phyloP scores from a whole-genome alignment of 2,888 invertebrate genomes.

The Tryphoninae sp. region DNA sequence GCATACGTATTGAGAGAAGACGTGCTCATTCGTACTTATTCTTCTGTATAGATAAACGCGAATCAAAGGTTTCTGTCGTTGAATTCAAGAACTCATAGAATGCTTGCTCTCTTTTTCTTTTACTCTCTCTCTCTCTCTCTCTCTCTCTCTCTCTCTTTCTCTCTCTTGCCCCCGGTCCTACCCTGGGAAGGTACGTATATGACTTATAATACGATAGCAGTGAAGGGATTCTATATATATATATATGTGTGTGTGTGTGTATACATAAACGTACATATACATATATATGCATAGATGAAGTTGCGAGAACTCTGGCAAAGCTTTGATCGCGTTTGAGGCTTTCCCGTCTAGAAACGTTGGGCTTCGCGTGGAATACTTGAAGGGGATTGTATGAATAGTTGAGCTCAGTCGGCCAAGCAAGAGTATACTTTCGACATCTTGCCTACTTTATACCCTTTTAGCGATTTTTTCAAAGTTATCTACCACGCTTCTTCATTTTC shows the following conservation, averaged over 20 bases:
- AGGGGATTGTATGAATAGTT: slow-evolving; percentile 47
- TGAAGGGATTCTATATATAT: not conserved
- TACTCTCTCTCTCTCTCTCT: not conserved
- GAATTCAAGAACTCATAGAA: not conserved
- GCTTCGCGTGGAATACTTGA: slow-evolving; percentile 38
- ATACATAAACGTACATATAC: not conserved
- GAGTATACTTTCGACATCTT: slow-evolving; percentile 15
- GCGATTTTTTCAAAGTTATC: slow-evolving; percentile 8
- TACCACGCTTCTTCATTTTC: not conserved
- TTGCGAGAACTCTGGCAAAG: slow-evolving; percentile 43
- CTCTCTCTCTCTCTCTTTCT: not conserved
- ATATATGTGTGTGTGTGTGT: not conserved
- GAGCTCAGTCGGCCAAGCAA: slow-evolving; percentile 3
- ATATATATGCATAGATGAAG: not conserved
- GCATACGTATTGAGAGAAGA: not conserved
- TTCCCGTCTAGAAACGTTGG: slow-evolving; percentile 21
- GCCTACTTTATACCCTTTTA: slow-evolving; percentile 10
- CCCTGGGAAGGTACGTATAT: slow-evolving; percentile 27
- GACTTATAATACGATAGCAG: slow-evolving; percentile 10
- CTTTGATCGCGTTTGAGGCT: slow-evolving; percentile 53
- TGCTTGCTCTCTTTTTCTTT: not conserved
- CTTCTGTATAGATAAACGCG: slow-evolving; percentile 13
- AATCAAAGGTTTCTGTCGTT: slow-evolving; percentile 32
- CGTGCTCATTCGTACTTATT: slow-evolving; percentile 5
- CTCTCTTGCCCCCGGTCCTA: not conserved